Evolutionary conservation across 2,888 invertebrate species (phyloP).

Genomic region (Teleogryllus oceanicus): DNA sequence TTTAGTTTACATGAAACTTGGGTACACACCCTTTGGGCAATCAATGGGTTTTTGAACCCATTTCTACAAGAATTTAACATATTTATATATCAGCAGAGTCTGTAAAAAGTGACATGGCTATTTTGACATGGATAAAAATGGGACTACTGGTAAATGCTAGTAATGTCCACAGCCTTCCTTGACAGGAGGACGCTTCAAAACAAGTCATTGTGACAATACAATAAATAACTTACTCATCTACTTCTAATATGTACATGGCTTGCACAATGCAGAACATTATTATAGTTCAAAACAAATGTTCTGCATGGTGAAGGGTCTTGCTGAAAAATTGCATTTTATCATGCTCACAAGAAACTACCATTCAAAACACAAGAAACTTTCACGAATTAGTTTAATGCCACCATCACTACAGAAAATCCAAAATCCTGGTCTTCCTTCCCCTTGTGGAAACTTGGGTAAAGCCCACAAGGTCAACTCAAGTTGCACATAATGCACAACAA

Average conservation of each 20-base stretch:
- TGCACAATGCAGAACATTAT: background rate
- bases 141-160: background rate
- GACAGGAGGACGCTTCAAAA: too few species aligned
- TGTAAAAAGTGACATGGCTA: slow-evolving; percentile 41
- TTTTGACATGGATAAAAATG: background rate
- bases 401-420: background rate
- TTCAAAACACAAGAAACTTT: background rate
- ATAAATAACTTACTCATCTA: too few species aligned
- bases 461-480: background rate
- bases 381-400: background rate
- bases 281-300: background rate
- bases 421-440: background rate
- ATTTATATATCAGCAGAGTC: background rate
- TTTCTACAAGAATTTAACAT: too few species aligned
- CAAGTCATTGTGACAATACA: too few species aligned
- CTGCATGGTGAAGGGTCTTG: background rate
- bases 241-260: background rate
- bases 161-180: too few species aligned
- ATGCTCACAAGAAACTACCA: too few species aligned
- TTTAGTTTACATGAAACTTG: too few species aligned
- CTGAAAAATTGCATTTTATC: background rate
- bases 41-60: too few species aligned
- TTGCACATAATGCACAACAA: background rate
- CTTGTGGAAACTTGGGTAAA: background rate
- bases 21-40: too few species aligned